phyloP scores from a whole-genome alignment of 2,797 vertebrate species.

The Sitta carolinensis region DNA sequence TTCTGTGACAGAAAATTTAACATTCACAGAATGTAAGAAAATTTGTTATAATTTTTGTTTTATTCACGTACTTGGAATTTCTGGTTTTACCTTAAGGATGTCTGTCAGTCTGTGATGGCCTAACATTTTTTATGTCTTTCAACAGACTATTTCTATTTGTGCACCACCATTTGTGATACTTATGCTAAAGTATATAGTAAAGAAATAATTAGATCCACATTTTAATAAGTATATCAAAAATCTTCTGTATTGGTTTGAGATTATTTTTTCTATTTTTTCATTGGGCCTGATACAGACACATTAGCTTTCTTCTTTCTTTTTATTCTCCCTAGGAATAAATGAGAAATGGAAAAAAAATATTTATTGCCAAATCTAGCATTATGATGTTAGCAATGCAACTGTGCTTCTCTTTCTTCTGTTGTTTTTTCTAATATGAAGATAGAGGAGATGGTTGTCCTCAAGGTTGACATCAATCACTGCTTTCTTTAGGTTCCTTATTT shows the following conservation, averaged over 20 bases:
- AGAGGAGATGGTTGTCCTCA: not conserved
- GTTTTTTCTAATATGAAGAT: not conserved
- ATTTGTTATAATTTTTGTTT: not conserved
- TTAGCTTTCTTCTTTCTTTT: not conserved
- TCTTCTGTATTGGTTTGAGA: not conserved
- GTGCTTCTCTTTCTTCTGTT: not conserved
- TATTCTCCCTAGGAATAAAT: not conserved
- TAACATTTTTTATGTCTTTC: not conserved
- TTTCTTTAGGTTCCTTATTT: not conserved
- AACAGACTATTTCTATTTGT: not conserved
- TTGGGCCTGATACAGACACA: not conserved
- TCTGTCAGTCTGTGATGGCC: not conserved
- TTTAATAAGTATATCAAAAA: not conserved
- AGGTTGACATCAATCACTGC: not conserved
- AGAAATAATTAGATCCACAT: not conserved
- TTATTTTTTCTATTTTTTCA: not conserved
- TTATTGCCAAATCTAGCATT: not conserved
- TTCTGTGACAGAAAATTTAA: not conserved
- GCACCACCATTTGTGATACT: not conserved
- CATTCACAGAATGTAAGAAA: not conserved
- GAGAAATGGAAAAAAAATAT: not conserved
- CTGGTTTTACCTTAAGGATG: not conserved
- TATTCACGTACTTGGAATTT: not conserved
- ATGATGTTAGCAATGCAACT: not conserved
- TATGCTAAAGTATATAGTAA: not conserved